Evolutionary conservation across 2,113 vertebrate species (phyloP).

Genomic region (Dasyurus viverrinus): DNA sequence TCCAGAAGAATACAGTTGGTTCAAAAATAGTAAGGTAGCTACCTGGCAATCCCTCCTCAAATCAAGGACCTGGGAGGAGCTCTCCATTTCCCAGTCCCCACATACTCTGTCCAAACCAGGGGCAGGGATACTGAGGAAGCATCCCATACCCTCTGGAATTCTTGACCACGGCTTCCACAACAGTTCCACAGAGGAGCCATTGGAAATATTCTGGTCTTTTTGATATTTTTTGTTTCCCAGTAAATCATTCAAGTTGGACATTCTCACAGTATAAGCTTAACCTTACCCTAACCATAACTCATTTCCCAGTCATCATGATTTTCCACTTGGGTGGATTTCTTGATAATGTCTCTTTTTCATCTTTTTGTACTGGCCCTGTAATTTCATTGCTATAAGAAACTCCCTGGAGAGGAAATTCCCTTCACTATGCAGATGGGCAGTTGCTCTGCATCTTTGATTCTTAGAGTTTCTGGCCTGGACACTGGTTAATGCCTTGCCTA

Average conservation of each 20-base stretch:
- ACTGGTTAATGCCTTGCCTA: neutral
- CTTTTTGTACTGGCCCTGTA: neutral
- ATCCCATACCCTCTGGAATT: neutral
- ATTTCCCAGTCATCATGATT: neutral
- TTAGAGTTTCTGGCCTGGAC: neutral
- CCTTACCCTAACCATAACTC: neutral
- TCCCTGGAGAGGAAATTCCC: neutral
- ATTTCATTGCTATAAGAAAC: neutral
- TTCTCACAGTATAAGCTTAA: neutral
- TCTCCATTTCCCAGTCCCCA: neutral
- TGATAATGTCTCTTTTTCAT: neutral
- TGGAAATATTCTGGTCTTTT: neutral
- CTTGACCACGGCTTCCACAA: neutral
- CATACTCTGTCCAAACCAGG: neutral
- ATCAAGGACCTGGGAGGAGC: neutral
- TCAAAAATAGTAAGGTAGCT: neutral
- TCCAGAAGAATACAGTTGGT: neutral
- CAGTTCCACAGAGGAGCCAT: neutral
- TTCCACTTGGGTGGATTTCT: neutral
- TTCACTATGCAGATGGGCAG: neutral
- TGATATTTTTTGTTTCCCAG: neutral
- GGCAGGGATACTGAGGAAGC: neutral
- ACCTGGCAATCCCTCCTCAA: neutral
- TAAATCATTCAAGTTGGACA: neutral
- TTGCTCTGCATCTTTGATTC: neutral